A percentile compares a stretch with the other conserved stretches of the same genome.
Conservation (phyloP, 2,888 invertebrate species). For the Kryphioiulus occultus region DNA sequence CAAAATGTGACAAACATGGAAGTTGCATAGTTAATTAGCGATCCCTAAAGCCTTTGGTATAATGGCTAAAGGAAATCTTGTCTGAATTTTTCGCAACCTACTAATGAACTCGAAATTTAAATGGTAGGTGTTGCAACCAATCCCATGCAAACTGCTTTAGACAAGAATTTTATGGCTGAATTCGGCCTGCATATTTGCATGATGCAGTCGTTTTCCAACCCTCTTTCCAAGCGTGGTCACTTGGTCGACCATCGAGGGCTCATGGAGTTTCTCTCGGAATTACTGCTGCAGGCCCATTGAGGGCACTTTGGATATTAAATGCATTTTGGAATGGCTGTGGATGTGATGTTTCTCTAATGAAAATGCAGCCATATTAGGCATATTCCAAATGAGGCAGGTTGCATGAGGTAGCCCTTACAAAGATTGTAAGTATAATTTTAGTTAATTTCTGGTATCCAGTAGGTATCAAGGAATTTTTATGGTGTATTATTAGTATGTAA, state of each 20-base stretch:
- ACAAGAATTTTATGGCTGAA: neutral
- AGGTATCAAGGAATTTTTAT: too few species aligned
- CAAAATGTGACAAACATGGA: too few species aligned
- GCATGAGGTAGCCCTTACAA: too few species aligned
- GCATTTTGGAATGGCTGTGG: neutral
- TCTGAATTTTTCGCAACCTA: neutral
- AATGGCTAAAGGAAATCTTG: too few species aligned
- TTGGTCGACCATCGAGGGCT: neutral
- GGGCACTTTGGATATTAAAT: neutral
- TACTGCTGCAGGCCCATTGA: neutral
- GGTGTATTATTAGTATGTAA: too few species aligned
- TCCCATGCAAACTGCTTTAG: neutral
- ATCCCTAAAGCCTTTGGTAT: too few species aligned
- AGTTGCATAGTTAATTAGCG: too few species aligned
- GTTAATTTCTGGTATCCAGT: too few species aligned
- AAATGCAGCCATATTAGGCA: neutral
- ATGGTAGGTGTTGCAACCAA: neutral
- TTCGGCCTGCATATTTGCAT: neutral
- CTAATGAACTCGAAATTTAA: neutral
- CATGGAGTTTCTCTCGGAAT: neutral
- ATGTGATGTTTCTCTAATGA: neutral
- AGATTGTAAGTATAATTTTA: too few species aligned
- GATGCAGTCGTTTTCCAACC: neutral
- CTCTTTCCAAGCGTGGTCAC: neutral
- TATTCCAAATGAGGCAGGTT: too few species aligned